These are phyloP conservation scores for Siphamia tubifer DNA, from an alignment of 2,113 vertebrate genomes.

Conservation along the genomic window DNA sequence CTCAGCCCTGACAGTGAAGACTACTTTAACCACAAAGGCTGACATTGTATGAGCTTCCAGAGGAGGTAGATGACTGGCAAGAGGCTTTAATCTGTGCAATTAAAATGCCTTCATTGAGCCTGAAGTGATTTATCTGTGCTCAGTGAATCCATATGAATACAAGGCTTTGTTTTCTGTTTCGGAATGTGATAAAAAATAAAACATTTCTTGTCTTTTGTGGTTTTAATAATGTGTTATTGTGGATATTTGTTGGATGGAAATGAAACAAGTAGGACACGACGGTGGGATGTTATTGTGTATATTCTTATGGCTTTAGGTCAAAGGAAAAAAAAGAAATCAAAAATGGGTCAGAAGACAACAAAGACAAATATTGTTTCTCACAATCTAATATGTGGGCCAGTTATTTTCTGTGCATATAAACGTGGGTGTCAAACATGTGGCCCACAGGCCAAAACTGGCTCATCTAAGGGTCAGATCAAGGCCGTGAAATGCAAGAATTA, in stretches of 20 bases:
- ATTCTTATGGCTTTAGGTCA: too few relatives aligned
- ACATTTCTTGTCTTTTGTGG: not conserved
- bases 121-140: not conserved
- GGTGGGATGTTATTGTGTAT: too few relatives aligned
- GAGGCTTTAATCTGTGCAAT: not conserved
- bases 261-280: too few relatives aligned
- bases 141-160: not conserved
- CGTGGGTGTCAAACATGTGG: too few relatives aligned
- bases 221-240: not conserved
- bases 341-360: too few relatives aligned
- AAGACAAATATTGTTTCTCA: too few relatives aligned
- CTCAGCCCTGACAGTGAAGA: not conserved
- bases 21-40: constrained; percentile 1
- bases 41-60: constrained; percentile 6
- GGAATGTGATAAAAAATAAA: not conserved
- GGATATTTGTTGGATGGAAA: not conserved
- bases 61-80: not conserved
- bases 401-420: too few relatives aligned
- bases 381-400: too few relatives aligned
- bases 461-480: too few relatives aligned
- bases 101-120: not conserved
- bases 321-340: too few relatives aligned
- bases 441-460: too few relatives aligned
- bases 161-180: not conserved
- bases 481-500: too few relatives aligned